Evolutionary conservation across 53 echinoderm and acorn worm genomes (phyloP), one percentile per base, ranked within the genome.

Genomic region (Arbacia lixula): DNA sequence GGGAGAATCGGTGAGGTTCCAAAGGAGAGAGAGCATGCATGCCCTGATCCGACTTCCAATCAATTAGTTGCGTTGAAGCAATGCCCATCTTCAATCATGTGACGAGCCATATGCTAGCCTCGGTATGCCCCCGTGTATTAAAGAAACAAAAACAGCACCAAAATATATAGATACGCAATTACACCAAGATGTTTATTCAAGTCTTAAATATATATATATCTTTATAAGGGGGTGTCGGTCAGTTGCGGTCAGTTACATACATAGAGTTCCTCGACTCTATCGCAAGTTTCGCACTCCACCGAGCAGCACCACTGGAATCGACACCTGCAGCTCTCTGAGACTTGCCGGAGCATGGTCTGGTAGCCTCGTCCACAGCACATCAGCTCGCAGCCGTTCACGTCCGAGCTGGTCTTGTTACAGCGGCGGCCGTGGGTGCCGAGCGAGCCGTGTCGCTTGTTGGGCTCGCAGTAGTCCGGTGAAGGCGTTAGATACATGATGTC

Each of bases 351-450:
- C 99, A 99, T 92, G 34, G 94, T 94, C 77, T 99, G 94, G 60
- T 99, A 92, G 38, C 99, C 99, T 5, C 99, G 84, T 36, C 94
- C 99, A 46, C 99, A 99, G 61, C 99, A 99, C 87, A 99, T 90
- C 36, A 90, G 40, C 19, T 79, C 38, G 51, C 99, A 99, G 31
- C 95, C 92, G 26, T 95, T 92, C 53, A 88, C 93, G 24, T 79
- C 83, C 0, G 17, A 3, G 72, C 91, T 93, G 6, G 95, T 95
- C 81, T 95, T 93, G 85, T 95, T 99, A 83, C 99, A 99, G 32
- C 92, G 85, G 55, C 99, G 77, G 2, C 99, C 99, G 54, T 95
- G 99, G 39, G 99, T 95, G 12, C 99, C 99, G 4, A 92, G 27
- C 12, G 94, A 99, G n/a, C 92, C 92, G 72, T 94, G 94, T 26